Evolutionary conservation across 2,113 vertebrate species (phyloP).

Genomic region (Gavia stellata): DNA sequence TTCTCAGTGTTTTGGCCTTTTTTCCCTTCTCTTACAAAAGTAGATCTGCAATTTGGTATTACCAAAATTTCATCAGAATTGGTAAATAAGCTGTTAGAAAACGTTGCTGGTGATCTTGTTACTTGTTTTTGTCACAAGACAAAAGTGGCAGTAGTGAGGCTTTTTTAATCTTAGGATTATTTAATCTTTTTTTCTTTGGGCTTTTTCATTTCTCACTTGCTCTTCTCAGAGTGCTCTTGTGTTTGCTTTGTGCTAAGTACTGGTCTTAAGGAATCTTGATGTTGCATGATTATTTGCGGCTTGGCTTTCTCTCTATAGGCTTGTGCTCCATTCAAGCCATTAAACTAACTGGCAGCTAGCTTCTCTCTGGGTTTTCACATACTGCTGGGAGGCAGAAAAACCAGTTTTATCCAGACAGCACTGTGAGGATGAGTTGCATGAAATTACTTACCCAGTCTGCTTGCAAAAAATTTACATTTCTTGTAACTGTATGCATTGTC

Average conservation of each 20-base stretch:
- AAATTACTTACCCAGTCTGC: slow-evolving; percentile 29
- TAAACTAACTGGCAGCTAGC: slow-evolving; percentile 41
- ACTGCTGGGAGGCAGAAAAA: slow-evolving; percentile 51
- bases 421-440: slow-evolving; percentile 36
- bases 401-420: slow-evolving; percentile 51
- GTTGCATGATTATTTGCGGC: slow-evolving; percentile 20
- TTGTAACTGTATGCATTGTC: slow-evolving; percentile 22
- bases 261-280: slow-evolving; percentile 30
- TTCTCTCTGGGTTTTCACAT: slow-evolving; percentile 17
- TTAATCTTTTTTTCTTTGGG: neutral
- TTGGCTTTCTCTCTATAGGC: slow-evolving; percentile 42
- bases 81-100: neutral
- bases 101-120: neutral
- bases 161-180: neutral
- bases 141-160: neutral
- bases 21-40: neutral
- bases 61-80: neutral
- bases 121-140: neutral
- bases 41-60: neutral
- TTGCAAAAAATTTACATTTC: slow-evolving; percentile 26
- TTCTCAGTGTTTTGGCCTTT: neutral
- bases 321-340: slow-evolving; percentile 46
- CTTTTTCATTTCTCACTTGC: neutral
- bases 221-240: neutral
- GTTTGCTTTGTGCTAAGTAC: slow-evolving; percentile 24